phyloP scores from a whole-genome alignment of 2,113 vertebrate species.

The Gavialis gangeticus region DNA sequence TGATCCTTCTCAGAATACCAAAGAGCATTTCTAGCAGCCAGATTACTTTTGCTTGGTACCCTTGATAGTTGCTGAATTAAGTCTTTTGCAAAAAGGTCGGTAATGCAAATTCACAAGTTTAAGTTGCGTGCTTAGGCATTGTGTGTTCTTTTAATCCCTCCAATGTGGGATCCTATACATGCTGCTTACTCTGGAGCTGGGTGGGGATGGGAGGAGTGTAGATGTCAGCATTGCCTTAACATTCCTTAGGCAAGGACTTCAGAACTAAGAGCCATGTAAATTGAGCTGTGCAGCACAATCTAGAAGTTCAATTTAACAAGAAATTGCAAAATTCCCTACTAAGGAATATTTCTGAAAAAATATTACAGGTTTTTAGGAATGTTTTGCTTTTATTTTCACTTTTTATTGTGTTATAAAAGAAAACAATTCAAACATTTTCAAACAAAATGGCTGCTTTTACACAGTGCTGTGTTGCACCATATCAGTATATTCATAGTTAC shows the following conservation, averaged over 20 bases:
- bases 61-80: background rate
- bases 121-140: background rate
- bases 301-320: background rate
- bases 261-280: background rate
- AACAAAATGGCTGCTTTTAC: background rate
- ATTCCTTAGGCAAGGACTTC: background rate
- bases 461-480: too few relatives aligned
- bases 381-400: background rate
- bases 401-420: background rate
- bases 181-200: background rate
- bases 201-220: background rate
- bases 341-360: background rate
- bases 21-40: background rate
- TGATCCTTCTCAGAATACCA: background rate
- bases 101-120: background rate
- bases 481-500: too few relatives aligned
- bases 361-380: background rate
- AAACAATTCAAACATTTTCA: background rate
- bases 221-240: background rate
- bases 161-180: fast-evolving
- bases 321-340: background rate
- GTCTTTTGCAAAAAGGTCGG: background rate
- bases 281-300: background rate
- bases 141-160: background rate
- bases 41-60: background rate